phyloP scores from a whole-genome alignment of 1,140 invertebrate genomes.

The Temnothorax curvispinosus region DNA sequence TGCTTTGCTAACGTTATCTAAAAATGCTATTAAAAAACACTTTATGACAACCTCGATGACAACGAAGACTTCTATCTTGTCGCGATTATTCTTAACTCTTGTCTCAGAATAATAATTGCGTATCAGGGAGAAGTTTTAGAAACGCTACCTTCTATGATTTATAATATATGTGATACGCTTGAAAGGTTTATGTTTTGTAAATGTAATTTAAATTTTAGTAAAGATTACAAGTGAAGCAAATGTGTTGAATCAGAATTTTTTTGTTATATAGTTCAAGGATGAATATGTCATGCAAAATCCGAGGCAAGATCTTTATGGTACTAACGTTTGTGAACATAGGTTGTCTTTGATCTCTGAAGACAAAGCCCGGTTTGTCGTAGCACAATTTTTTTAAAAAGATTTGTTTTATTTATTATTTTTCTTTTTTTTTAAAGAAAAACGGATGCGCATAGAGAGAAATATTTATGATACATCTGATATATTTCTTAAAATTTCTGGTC shows the following conservation, averaged over 20 bases:
- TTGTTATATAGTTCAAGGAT: neutral
- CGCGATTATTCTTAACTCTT: conserved; percentile 4
- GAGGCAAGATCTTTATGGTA: neutral
- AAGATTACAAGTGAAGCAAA: neutral
- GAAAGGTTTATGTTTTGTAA: neutral
- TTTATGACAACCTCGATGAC: neutral
- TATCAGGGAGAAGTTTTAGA: neutral
- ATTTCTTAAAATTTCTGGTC: neutral
- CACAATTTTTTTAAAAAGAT: neutral
- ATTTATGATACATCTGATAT: neutral
- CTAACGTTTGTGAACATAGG: neutral
- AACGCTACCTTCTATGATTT: neutral
- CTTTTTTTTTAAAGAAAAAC: neutral
- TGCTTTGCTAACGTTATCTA: conserved; percentile 5
- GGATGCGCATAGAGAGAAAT: neutral
- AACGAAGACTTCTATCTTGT: neutral
- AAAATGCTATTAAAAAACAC: neutral
- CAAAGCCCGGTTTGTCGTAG: neutral
- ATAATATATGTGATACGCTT: neutral
- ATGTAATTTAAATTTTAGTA: neutral
- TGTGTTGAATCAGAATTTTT: neutral
- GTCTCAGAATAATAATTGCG: neutral
- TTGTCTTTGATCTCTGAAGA: neutral
- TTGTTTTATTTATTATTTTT: neutral
- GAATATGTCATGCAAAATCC: neutral